Evolutionary conservation across 2,888 invertebrate species (phyloP), one percentile per base, ranked within the genome.

Genomic region (Heliconius hortense): DNA sequence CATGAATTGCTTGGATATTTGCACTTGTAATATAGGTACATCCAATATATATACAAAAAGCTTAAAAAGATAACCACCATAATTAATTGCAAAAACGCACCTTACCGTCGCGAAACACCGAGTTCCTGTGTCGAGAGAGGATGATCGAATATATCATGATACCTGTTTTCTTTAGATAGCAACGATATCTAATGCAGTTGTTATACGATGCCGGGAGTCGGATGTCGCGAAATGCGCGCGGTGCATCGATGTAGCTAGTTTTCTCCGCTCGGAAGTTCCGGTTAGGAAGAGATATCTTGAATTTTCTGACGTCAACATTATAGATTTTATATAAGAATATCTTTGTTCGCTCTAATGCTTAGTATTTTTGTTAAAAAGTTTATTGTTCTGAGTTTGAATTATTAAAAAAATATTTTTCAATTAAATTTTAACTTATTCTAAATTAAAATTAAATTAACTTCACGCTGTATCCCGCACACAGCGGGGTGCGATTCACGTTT

Each of bases 231-330:
- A 83, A 82, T 81, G 80, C 77, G 80, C 77, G 74, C 73, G 76
- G 74, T 74, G 78, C 80, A 79, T 71, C 75, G 81, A 79, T 77
- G 76, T 78, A 78, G 80, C 78, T 77, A 82, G 78, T 84, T 91
- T 90, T 90, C 90, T 86, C 86, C 83, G 69, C 76, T 78, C 85
- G 83, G 82, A 82, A 86, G 88, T 89, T 89, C 90, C 88, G 90
- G 88, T 83, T 88, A 78, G 79, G 78, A 81, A 80, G 80, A 81
- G 78, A 77, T 79, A 72, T 71, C 67, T 77, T 62, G 69, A 74
- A 77, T 76, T 79, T 73, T 79, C 71, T 26, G 78, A 76, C 81
- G 77, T 77, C 79, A 80, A 78, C 78, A 78, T 81, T 80, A 78
- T 78, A 79, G 77, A 77, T 71, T 56, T 68, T 28, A 64, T 64